Base-by-base conservation (phyloP, 2,113 vertebrate species). In the Bos javanicus region DNA sequence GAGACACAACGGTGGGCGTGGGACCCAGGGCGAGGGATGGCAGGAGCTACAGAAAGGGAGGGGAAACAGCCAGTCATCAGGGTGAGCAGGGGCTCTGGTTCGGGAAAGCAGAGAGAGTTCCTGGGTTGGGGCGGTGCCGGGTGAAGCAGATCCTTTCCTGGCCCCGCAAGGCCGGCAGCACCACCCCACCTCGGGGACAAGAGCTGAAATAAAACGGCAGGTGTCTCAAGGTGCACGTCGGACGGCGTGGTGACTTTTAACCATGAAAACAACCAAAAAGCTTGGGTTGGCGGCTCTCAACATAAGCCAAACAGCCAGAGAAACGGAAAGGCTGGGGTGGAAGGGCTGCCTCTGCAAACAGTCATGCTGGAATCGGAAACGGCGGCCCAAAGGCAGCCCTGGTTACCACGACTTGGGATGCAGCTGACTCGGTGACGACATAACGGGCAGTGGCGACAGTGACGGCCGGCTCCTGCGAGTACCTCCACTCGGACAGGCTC, bases 371-470 rank as follows among this genome's bases (percentile, higher is more conserved):
- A 98, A 98, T 98, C 97, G 97, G 98, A 98, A 98, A 95, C 97
- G 2, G 96, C 82, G 98, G 98, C 97, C 60, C 23, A 21, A 98
- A 98, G 76, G 97, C 98, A 98, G 98, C 99, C 93, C 98, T 98
- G 97, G 99, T 99, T 99, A 99, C 99, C 99, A 99, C 99, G 89
- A 99, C 99, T 99, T 95, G 99, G 96, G 99, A 98, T 1, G 99
- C 97, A 0, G 99, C 98, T 0, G 99, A 99, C 98, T 99, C 99
- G 46, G 98, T 98, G 97, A 99, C 95, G 97, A 99, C 97, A 97
- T 99, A 99, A 97, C 98, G 98, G 98, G 99, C 98, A 71, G 99
- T 99, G 93, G 99, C 98, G 48, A 99, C 98, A 84, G 99, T 99
- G 97, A 98, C 97, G 71, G 98, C 97, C 0, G 98, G 98, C 48